Evolutionary conservation across 2,888 invertebrate genomes (phyloP).

Genomic region (Nephrotoma appendiculata): DNA sequence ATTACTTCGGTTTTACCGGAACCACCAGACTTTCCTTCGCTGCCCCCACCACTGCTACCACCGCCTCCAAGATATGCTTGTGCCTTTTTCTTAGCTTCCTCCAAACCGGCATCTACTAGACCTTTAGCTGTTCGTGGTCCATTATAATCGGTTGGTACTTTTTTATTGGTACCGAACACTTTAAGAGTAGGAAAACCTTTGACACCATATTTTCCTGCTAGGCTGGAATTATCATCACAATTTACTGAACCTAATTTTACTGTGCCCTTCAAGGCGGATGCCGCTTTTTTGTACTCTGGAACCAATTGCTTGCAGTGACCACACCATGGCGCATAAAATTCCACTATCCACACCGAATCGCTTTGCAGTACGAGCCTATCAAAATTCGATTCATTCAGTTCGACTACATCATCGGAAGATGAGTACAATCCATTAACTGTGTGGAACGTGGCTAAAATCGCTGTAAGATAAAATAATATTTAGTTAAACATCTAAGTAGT

Average conservation of each 20-base stretch:
- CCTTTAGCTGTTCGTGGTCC: slow-evolving; percentile 75
- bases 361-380: slow-evolving; percentile 66
- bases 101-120: slow-evolving; percentile 73
- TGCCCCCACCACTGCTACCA: slow-evolving; percentile 15
- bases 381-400: slow-evolving; percentile 78
- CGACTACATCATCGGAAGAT: slow-evolving; percentile 61
- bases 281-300: slow-evolving; percentile 89
- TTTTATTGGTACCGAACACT: slow-evolving; percentile 76
- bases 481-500: neutral
- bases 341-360: slow-evolving; percentile 87
- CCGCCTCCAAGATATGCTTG: slow-evolving; percentile 50
- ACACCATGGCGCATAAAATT: slow-evolving; percentile 90
- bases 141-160: slow-evolving; percentile 67
- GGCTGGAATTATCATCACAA: slow-evolving; percentile 73
- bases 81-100: slow-evolving; percentile 60
- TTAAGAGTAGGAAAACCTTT: slow-evolving; percentile 93
- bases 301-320: slow-evolving; percentile 81
- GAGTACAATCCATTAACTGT: slow-evolving; percentile 42
- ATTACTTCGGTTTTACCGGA: slow-evolving; percentile 42
- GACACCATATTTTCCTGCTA: slow-evolving; percentile 68
- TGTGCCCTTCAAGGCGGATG: slow-evolving; percentile 77
- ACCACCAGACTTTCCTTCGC: slow-evolving; percentile 12
- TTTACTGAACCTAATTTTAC: slow-evolving; percentile 91
- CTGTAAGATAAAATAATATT: neutral
- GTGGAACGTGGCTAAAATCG: neutral